These are phyloP conservation scores for Lasioglossum morio DNA, from an alignment of 2,888 invertebrate species.

Conservation along the genomic window DNA sequence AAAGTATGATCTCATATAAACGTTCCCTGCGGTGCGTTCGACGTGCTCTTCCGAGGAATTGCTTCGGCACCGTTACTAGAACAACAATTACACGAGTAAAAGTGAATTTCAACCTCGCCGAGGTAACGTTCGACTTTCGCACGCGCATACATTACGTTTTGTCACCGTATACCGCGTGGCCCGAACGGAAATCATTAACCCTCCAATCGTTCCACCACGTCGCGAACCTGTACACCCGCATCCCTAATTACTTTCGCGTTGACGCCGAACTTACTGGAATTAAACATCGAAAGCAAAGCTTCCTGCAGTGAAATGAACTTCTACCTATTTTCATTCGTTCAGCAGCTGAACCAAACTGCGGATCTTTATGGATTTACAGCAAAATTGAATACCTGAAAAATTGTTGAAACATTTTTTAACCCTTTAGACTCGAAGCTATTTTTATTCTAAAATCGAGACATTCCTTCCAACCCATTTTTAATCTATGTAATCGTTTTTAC, in stretches of 20 bases:
- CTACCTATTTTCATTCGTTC: no score
- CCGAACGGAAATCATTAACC: background rate
- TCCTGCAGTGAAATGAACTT: background rate
- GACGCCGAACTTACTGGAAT: no score
- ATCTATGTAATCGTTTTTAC: no score
- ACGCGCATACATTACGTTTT: conserved; percentile 29
- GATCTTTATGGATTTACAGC: no score
- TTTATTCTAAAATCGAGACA: no score
- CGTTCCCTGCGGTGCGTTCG: background rate
- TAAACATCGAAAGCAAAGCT: background rate
- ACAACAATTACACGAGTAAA: conserved; percentile 55
- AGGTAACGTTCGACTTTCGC: conserved; percentile 48
- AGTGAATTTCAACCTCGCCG: conserved; percentile 54
- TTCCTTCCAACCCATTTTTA: no score
- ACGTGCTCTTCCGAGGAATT: conserved; percentile 22
- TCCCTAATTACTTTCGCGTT: background rate
- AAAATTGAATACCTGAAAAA: no score
- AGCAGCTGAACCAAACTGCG: no score
- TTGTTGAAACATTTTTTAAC: no score
- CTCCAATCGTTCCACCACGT: background rate
- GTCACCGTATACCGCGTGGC: conserved; percentile 34
- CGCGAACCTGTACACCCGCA: background rate
- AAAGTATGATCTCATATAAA: conserved; percentile 16
- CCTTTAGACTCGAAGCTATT: no score
- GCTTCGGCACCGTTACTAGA: conserved; percentile 22